These are phyloP conservation scores for Malurus elegans DNA, from an alignment of 2,113 vertebrate genomes.

Conservation along the genomic window DNA sequence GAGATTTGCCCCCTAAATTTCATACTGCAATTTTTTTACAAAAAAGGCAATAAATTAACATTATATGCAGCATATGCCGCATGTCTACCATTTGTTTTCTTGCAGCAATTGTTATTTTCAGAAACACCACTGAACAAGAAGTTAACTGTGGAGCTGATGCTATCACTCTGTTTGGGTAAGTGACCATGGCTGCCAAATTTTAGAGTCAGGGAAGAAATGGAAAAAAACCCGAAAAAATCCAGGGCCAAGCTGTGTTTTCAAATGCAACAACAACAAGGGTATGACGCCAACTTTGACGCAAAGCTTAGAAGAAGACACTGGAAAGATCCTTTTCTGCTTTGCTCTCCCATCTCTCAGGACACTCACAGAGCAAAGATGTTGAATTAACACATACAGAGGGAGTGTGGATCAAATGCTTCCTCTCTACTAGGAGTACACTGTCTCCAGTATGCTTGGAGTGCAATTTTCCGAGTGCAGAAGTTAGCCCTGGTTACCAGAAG, in stretches of 20 bases:
- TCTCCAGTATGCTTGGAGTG: background rate
- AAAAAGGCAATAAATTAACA: background rate
- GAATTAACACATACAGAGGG: background rate
- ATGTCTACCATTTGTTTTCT: background rate
- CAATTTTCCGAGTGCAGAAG: background rate
- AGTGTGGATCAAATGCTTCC: background rate
- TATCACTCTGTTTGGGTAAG: background rate
- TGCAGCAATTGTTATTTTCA: background rate
- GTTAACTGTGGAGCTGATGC: background rate
- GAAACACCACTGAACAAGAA: background rate
- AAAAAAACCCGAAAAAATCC: background rate
- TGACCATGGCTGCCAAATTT: background rate
- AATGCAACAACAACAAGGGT: background rate
- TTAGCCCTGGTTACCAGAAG: background rate
- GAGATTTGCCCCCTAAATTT: background rate
- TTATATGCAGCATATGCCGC: background rate
- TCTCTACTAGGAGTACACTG: background rate
- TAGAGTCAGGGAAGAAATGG: background rate
- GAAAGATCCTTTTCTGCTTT: background rate
- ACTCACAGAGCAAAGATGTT: background rate
- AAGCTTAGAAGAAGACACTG: background rate
- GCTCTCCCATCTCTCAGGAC: background rate
- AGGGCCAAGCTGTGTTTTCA: background rate
- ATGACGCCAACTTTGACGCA: background rate
- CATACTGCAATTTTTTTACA: background rate